Evolutionary conservation across 2,888 invertebrate species (phyloP).

Genomic region (Deroplatys truncata): DNA sequence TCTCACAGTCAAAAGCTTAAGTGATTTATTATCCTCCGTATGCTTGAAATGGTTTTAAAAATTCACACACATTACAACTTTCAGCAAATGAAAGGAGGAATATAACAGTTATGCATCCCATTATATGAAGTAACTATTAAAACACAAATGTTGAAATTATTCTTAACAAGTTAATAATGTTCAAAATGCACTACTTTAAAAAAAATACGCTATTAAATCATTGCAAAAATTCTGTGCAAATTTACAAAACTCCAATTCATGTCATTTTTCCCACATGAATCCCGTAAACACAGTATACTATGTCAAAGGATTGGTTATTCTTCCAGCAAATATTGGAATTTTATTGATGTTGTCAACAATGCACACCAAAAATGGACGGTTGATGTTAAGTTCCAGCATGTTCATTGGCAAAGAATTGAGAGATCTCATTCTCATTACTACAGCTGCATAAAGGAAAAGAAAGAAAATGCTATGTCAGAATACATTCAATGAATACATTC

Average conservation of each 20-base stretch:
- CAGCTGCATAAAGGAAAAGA: not conserved
- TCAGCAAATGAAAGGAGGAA: too few relatives aligned
- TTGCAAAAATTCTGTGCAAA: not conserved
- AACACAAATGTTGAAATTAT: too few relatives aligned
- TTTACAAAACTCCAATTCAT: not conserved
- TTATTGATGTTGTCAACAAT: constrained; percentile 47
- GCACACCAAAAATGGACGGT: constrained; percentile 51
- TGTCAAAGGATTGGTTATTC: constrained; percentile 46
- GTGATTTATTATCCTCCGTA: too few relatives aligned
- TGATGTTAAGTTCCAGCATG: constrained; percentile 41
- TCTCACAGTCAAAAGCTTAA: too few relatives aligned
- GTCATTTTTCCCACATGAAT: not conserved
- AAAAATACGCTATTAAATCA: not conserved
- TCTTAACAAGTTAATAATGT: not conserved
- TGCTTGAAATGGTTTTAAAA: too few relatives aligned
- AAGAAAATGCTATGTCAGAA: too few relatives aligned
- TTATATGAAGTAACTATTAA: too few relatives aligned
- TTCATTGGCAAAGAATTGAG: not conserved
- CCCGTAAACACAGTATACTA: not conserved
- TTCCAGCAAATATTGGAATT: constrained; percentile 51
- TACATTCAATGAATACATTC: too few relatives aligned
- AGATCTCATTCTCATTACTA: not conserved
- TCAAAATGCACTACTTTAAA: not conserved
- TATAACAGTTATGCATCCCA: too few relatives aligned
- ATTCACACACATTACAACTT: too few relatives aligned